phyloP scores from a whole-genome alignment of 2,113 vertebrate genomes.

The Cebus imitator region DNA sequence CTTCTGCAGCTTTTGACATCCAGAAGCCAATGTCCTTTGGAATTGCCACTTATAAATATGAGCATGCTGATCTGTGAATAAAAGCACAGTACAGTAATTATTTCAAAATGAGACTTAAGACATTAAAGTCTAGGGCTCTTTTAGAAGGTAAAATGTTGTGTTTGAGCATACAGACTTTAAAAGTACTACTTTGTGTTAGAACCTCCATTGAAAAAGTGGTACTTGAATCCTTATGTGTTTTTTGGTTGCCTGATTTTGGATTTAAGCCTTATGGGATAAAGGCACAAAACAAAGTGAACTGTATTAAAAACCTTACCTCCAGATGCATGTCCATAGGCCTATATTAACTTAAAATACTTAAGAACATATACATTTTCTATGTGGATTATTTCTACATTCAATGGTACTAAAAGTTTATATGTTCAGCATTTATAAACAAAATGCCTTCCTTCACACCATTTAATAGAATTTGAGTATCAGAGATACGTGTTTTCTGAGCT shows the following conservation, averaged over 20 bases:
- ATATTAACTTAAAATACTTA: not conserved
- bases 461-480: not conserved
- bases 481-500: not conserved
- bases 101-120: not conserved
- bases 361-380: not conserved
- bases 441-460: not conserved
- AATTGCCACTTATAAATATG: not conserved
- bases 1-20: not conserved
- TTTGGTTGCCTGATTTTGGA: not conserved
- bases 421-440: not conserved
- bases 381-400: not conserved
- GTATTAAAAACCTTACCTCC: not conserved
- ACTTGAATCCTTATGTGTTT: not conserved
- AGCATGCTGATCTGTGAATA: not conserved
- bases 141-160: not conserved
- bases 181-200: not conserved
- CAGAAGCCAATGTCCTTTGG: not conserved
- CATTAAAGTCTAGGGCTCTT: not conserved
- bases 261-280: not conserved
- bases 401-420: not conserved
- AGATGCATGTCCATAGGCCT: not conserved
- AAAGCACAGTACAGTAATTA: not conserved
- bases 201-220: not conserved
- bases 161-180: not conserved
- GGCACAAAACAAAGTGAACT: not conserved